These are phyloP conservation scores for Holcopasites calliopsidis DNA, from an alignment of 1,140 invertebrate species.

Conservation along the genomic window DNA sequence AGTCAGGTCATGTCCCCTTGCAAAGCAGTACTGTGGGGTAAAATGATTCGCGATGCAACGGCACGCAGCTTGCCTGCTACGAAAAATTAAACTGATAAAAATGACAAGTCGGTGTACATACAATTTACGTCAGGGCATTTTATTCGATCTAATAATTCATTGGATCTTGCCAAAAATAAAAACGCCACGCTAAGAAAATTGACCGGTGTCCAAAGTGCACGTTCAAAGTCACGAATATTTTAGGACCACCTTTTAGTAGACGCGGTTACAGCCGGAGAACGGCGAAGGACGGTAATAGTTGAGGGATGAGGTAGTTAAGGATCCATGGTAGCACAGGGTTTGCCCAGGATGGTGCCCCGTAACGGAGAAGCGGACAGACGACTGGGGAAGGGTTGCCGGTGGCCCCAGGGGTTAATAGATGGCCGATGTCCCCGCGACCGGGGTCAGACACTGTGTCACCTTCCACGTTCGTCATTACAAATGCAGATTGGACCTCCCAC, in stretches of 20 bases:
- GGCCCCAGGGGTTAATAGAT: constrained; percentile 73
- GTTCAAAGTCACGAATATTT: not conserved
- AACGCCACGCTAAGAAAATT: too few relatives aligned
- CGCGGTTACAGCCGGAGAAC: constrained; percentile 7
- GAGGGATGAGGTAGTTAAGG: constrained; percentile 22
- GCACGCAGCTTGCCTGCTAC: too few relatives aligned
- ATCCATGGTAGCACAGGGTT: not conserved
- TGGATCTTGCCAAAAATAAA: too few relatives aligned
- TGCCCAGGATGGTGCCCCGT: constrained; percentile 27
- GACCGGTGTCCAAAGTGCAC: not conserved
- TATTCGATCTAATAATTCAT: too few relatives aligned
- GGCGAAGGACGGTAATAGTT: constrained; percentile 8
- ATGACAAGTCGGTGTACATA: too few relatives aligned
- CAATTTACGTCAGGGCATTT: too few relatives aligned
- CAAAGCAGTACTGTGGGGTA: too few relatives aligned
- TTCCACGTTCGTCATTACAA: constrained; percentile 73
- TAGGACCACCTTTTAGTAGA: not conserved
- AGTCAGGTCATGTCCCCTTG: not conserved
- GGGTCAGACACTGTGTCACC: constrained; percentile 74
- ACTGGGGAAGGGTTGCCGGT: constrained; percentile 39
- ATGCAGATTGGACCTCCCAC: constrained; percentile 69
- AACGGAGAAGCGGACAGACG: constrained; percentile 46
- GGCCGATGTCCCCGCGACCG: constrained; percentile 67
- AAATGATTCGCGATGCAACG: too few relatives aligned
- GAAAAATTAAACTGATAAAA: too few relatives aligned